phyloP scores from a whole-genome alignment of 2,888 invertebrate species.

The Parnassius mnemosyne region DNA sequence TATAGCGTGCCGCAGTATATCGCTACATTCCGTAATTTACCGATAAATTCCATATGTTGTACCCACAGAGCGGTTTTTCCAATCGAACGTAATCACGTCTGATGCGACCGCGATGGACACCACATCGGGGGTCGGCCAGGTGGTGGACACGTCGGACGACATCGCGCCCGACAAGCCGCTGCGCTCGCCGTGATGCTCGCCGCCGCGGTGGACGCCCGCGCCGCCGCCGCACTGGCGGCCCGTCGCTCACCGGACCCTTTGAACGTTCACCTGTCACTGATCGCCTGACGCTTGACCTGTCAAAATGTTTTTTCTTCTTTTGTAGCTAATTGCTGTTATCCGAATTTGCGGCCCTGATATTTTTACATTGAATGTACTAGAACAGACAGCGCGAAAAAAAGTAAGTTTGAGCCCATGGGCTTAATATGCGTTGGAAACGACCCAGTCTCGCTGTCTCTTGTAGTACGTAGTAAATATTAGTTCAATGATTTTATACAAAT shows the following conservation, averaged over 20 bases:
- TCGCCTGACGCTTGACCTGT: no score
- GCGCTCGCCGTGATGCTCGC: slow-evolving; percentile 66
- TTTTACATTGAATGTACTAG: not conserved
- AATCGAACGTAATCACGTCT: slow-evolving; percentile 79
- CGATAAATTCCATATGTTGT: no score
- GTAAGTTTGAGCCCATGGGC: no score
- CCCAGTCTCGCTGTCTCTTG: no score
- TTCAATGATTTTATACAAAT: no score
- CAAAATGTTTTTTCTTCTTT: not conserved
- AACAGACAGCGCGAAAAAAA: no score
- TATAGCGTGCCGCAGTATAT: no score
- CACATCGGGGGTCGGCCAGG: slow-evolving; percentile 51
- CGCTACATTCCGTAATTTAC: no score
- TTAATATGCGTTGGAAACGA: no score
- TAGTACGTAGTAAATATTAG: no score
- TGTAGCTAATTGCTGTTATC: not conserved
- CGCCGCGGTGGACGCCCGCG: slow-evolving; percentile 68
- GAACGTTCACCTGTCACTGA: slow-evolving; percentile 20
- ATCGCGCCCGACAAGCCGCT: slow-evolving; percentile 70
- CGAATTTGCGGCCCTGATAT: not conserved
- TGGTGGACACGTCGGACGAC: slow-evolving; percentile 56
- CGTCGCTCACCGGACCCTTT: slow-evolving; percentile 62
- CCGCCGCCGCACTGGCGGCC: slow-evolving; percentile 75
- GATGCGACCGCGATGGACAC: slow-evolving; percentile 81
- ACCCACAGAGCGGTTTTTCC: slow-evolving; percentile 82